Base-by-base conservation (phyloP, 2,113 vertebrate genomes). In the Chelonoidis abingdonii region DNA sequence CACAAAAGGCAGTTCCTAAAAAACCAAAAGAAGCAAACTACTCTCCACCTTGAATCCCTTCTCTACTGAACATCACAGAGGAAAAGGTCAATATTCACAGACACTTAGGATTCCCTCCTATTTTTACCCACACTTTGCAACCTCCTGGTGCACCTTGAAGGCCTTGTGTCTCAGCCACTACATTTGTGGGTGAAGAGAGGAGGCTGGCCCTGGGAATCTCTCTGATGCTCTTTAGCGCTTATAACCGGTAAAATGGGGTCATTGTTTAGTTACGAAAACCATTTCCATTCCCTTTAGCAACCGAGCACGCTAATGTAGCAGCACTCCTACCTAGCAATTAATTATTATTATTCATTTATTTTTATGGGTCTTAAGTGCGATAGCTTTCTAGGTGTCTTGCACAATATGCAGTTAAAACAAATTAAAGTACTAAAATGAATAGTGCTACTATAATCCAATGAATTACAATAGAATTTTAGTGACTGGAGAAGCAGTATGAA, bases 371-470 rank as follows among this genome's bases (percentile, higher is more conserved):
- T 25, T 10, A 83, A 22, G 31, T 21, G 31, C 27, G 89, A 17
- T 89, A 31, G 31, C 3, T 93, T 90, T 59, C 69, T 54, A 91
- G 53, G n/a, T 44, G 10, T 38, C 54, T 49, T 50, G 53, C 13
- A 78, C 31, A 24, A 53, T 19, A 69, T 4, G 57, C 31, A 72
- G 78, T 59, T n/a, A 57, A 92, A 95, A 89, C 8, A 52, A 93
- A 90, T 10, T 78, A 84, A 96, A 93, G 44, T 50, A 62, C 13
- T 90, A 38, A 41, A 52, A 92, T 84, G 84, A 97, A 93, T 41
- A 86, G 50, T 41, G 44, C 24, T 82, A 25, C 44, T 89, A 80
- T 53, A 62, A 84, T 5, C 5, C 11, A 78, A 27, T 16, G 10
- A 89, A 84, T 89, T 11, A 49, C 29, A 10, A 80, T 3, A 76